Evolutionary conservation across 2,113 vertebrate genomes (phyloP).

Genomic region (Crotalus viridis): DNA sequence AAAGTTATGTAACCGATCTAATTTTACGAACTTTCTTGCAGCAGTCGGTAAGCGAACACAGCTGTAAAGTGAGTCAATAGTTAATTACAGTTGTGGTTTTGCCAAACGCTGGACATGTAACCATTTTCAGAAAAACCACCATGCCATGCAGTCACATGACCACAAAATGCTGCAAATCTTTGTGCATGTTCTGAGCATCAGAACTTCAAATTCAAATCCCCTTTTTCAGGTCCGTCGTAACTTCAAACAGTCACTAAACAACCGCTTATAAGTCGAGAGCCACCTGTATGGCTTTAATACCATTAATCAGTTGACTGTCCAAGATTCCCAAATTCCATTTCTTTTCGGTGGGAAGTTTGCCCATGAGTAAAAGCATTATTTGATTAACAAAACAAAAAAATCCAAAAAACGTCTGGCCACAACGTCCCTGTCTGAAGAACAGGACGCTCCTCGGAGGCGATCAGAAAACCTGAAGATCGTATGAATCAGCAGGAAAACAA

Average conservation of each 20-base stretch:
- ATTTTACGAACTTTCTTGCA: not conserved
- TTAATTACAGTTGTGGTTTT: not conserved
- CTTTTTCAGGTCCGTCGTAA: not conserved
- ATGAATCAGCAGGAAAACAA: not conserved
- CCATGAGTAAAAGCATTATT: not conserved
- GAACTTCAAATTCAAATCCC: not conserved
- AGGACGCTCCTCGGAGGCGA: not conserved
- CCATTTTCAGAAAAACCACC: not conserved
- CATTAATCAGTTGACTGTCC: not conserved
- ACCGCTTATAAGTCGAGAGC: not conserved
- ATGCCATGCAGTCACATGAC: not conserved
- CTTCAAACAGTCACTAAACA: not conserved
- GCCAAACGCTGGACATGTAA: not conserved
- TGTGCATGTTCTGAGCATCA: not conserved
- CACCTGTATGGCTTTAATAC: not conserved
- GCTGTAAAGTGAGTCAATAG: not conserved
- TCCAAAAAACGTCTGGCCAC: no score
- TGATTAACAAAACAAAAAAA: not conserved
- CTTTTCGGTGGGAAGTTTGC: not conserved
- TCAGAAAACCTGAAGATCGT: not conserved
- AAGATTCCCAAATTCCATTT: not conserved
- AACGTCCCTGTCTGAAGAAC: no score
- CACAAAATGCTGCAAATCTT: not conserved
- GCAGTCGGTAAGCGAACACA: not conserved
- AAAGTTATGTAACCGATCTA: not conserved